phyloP scores from a whole-genome alignment of 2,888 invertebrate species.

The Fragum sueziense region DNA sequence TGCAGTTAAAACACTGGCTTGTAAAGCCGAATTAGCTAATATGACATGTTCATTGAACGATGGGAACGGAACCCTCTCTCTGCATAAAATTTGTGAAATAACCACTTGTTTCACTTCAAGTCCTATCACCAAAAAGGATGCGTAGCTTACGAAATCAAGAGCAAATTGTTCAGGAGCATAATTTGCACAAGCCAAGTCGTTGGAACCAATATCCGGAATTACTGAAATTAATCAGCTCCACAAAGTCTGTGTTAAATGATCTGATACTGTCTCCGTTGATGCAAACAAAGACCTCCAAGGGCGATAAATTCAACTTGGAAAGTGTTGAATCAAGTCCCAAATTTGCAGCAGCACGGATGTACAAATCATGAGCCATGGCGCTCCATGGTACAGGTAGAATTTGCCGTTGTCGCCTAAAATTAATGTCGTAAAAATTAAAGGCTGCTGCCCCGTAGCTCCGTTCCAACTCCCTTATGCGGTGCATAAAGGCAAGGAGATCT shows the following conservation, averaged over 20 bases:
- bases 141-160: slow-evolving; percentile 9
- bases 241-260: background rate
- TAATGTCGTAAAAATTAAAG: too few species aligned
- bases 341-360: background rate
- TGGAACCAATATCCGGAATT: slow-evolving; percentile 23
- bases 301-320: background rate
- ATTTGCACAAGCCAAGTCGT: slow-evolving; percentile 5
- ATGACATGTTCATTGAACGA: slow-evolving; percentile 18
- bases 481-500: too few species aligned
- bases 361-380: too few species aligned
- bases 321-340: slow-evolving; percentile 1
- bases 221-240: background rate
- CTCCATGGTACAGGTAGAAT: too few species aligned
- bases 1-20: background rate
- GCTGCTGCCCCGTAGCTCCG: too few species aligned
- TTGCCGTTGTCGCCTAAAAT: too few species aligned
- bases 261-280: slow-evolving; percentile 7
- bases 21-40: slow-evolving; percentile 16
- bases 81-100: background rate
- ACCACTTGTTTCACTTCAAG: background rate
- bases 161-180: slow-evolving; percentile 19
- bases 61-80: background rate
- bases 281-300: slow-evolving; percentile 6
- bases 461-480: too few species aligned
- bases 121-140: slow-evolving; percentile 2